A percentile compares a stretch with the other conserved stretches of the same genome.
These are phyloP conservation scores for Thymelicus sylvestris DNA, from an alignment of 2,888 invertebrate species.

Conservation along the genomic window DNA sequence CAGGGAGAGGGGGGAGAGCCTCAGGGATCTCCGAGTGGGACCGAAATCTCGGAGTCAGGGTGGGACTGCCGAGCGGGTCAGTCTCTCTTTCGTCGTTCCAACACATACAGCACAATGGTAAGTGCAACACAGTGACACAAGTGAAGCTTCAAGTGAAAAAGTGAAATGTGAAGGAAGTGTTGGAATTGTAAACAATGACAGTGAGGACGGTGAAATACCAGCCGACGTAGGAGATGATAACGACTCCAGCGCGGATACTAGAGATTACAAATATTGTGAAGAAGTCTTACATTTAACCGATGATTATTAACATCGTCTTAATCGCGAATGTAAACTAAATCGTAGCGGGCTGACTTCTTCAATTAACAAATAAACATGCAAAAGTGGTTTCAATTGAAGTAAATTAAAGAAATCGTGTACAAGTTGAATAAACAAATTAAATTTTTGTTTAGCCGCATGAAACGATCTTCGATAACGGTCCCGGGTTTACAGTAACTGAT, in stretches of 20 bases:
- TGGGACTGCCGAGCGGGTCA: slow-evolving; percentile 81
- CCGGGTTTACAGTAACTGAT: too few relatives aligned
- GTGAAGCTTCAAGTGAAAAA: slow-evolving; percentile 49
- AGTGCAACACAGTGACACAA: slow-evolving; percentile 58
- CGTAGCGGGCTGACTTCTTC: not conserved
- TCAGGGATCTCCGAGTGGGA: slow-evolving; percentile 63
- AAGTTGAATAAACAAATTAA: too few relatives aligned
- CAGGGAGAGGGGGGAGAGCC: slow-evolving; percentile 54
- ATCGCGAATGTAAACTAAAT: not conserved
- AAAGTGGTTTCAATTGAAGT: not conserved
- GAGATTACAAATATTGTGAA: not conserved
- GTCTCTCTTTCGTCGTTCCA: slow-evolving; percentile 81
- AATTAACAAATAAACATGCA: not conserved
- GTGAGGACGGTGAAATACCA: slow-evolving; percentile 20
- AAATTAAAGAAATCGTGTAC: not conserved
- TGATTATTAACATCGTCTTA: not conserved
- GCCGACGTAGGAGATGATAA: not conserved
- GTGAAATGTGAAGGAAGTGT: slow-evolving; percentile 51
- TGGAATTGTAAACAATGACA: slow-evolving; percentile 50
- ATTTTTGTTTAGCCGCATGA: too few relatives aligned
- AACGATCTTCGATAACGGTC: too few relatives aligned
- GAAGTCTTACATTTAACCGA: not conserved
- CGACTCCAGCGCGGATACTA: not conserved
- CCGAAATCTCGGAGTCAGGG: slow-evolving; percentile 78
- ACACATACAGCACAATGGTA: slow-evolving; percentile 78